Percentiles rank a stretch among this genome's conserved stretches.
These are phyloP conservation scores for Cantharis flavilabris DNA, from an alignment of 2,888 invertebrate genomes.

Conservation along the genomic window DNA sequence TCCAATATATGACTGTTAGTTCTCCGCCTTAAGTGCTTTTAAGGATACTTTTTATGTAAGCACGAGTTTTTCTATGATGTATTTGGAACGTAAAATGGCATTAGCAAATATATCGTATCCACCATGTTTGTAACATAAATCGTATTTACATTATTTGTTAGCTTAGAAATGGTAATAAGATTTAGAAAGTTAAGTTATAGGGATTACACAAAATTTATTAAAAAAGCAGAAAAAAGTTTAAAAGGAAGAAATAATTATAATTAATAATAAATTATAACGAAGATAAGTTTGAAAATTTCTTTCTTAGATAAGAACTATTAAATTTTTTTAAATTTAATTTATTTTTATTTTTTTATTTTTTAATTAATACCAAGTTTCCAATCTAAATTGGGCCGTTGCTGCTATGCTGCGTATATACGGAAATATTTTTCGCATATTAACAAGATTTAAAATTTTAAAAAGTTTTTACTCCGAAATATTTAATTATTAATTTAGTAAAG, in stretches of 20 bases:
- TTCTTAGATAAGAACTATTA: neutral
- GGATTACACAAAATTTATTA: neutral
- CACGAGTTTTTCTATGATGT: neutral
- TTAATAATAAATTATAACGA: too few relatives aligned
- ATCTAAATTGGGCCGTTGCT: neutral
- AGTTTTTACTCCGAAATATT: neutral
- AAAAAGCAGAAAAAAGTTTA: neutral
- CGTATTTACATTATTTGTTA: neutral
- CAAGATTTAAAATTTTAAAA: neutral
- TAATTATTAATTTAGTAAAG: neutral
- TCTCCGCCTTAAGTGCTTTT: constrained; percentile 1
- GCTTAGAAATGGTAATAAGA: neutral
- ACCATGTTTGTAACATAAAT: neutral
- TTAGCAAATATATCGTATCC: neutral
- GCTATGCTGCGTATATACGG: neutral
- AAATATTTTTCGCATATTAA: neutral
- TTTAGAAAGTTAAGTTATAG: neutral
- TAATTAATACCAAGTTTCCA: neutral
- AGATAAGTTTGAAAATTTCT: neutral
- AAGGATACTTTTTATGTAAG: neutral
- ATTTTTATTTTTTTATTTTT: neutral
- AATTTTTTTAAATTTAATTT: neutral
- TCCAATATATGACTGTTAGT: neutral
- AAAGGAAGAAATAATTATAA: neutral
- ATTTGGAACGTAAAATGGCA: neutral